phyloP scores from a whole-genome alignment of 2,113 vertebrate genomes.

The Emydocephalus ijimae region DNA sequence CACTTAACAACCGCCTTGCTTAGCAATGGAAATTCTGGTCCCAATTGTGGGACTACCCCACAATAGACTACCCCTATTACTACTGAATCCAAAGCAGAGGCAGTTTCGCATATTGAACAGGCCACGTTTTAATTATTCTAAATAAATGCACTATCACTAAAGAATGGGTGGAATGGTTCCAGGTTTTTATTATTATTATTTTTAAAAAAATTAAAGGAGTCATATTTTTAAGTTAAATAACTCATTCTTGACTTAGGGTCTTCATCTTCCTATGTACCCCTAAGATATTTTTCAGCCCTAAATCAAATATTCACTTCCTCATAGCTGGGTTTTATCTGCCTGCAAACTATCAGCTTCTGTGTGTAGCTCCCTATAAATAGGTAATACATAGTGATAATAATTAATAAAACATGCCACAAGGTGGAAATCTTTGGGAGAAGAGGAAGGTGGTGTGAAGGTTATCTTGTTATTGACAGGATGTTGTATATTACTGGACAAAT shows the following conservation, averaged over 20 bases:
- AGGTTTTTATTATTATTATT: too few species aligned
- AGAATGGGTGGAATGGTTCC: neutral
- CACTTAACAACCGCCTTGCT: neutral
- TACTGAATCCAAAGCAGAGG: neutral
- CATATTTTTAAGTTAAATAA: neutral
- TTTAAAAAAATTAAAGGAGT: neutral
- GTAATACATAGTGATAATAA: constrained; percentile 41
- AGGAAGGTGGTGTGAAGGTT: neutral
- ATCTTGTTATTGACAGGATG: constrained; percentile 36
- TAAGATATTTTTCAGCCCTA: constrained; percentile 26
- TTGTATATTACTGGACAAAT: constrained; percentile 43
- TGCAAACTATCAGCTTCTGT: constrained; percentile 49
- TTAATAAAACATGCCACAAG: constrained; percentile 49
- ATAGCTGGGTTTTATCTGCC: constrained; percentile 52
- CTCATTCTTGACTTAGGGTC: neutral
- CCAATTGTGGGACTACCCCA: neutral
- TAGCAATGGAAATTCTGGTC: neutral
- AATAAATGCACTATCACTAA: neutral
- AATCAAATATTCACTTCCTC: constrained; percentile 29
- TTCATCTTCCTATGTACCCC: too few species aligned
- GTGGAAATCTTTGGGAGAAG: constrained; percentile 18
- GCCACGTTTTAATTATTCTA: neutral
- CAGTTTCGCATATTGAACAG: neutral
- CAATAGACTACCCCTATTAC: neutral
- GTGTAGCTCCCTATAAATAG: constrained; percentile 56